Percentiles rank a stretch among this genome's conserved stretches.
Conservation (phyloP, 2,888 invertebrate genomes). For the Aphidius colemani region DNA sequence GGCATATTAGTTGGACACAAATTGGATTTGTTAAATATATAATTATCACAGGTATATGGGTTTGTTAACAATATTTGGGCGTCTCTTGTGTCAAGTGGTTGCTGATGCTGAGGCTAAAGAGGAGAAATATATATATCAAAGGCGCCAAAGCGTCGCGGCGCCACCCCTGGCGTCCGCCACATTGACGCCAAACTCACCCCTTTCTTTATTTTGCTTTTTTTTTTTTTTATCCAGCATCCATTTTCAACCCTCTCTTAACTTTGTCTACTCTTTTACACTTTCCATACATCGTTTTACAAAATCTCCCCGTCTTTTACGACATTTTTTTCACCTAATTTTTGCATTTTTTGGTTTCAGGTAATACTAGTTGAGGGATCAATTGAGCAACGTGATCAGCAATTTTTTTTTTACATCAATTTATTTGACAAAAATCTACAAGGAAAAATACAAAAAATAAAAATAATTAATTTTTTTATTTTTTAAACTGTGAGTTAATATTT, state of each 20-base stretch:
- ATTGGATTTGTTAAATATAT: too few species aligned
- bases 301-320: conserved; percentile 22
- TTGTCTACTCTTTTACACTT: conserved; percentile 22
- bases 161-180: conserved; percentile 58
- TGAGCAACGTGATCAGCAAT: too few species aligned
- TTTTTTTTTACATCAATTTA: not conserved
- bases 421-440: not conserved
- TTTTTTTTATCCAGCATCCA: too few species aligned
- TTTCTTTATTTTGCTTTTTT: conserved; percentile 22
- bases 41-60: conserved; percentile 42
- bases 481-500: too few species aligned
- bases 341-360: conserved; percentile 8
- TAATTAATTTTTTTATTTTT: too few species aligned
- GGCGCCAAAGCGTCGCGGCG: conserved; percentile 60
- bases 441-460: too few species aligned
- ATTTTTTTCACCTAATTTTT: conserved; percentile 7
- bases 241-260: conserved; percentile 26
- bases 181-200: conserved; percentile 53
- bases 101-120: conserved; percentile 17
- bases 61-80: conserved; percentile 47
- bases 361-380: conserved; percentile 13
- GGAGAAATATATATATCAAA: conserved; percentile 37
- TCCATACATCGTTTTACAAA: conserved; percentile 31
- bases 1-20: too few species aligned
- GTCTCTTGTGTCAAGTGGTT: conserved; percentile 45